A percentile compares a stretch with the other conserved stretches of the same genome.
Evolutionary conservation across 2,888 invertebrate genomes (phyloP).

Genomic region (Clanis bilineata): DNA sequence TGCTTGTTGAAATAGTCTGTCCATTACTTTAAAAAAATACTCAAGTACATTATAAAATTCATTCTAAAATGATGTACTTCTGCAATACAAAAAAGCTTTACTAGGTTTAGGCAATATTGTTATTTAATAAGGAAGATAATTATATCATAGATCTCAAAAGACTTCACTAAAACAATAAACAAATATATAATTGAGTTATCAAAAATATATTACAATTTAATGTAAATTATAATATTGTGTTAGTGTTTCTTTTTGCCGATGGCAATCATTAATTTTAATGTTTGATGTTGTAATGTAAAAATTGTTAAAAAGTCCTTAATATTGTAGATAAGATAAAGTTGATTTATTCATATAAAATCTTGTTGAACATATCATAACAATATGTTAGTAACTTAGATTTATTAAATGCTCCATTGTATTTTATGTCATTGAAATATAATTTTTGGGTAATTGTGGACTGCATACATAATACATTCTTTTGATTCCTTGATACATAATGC

Average conservation of each 20-base stretch:
- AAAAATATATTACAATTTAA: not conserved
- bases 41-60: not conserved
- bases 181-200: not conserved
- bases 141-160: slow-evolving; percentile 1
- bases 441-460: too few species aligned
- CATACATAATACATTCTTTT: too few species aligned
- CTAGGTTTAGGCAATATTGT: slow-evolving; percentile 4
- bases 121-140: slow-evolving; percentile 3
- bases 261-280: not conserved
- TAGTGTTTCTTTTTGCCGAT: not conserved
- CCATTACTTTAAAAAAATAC: not conserved
- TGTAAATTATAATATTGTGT: not conserved
- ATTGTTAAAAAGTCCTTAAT: not conserved
- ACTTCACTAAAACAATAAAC: slow-evolving; percentile 3
- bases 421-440: too few species aligned
- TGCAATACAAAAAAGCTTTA: slow-evolving; percentile 13
- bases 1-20: slow-evolving; percentile 4
- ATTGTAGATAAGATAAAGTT: not conserved
- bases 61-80: not conserved
- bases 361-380: not conserved
- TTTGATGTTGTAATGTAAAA: slow-evolving; percentile 8
- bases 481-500: too few species aligned
- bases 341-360: not conserved
- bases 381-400: not conserved
- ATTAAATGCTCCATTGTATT: not conserved